Evolutionary conservation across 2,888 invertebrate genomes (phyloP), one percentile per base, ranked within the genome.

Genomic region (Neoitamus cyanurus): DNA sequence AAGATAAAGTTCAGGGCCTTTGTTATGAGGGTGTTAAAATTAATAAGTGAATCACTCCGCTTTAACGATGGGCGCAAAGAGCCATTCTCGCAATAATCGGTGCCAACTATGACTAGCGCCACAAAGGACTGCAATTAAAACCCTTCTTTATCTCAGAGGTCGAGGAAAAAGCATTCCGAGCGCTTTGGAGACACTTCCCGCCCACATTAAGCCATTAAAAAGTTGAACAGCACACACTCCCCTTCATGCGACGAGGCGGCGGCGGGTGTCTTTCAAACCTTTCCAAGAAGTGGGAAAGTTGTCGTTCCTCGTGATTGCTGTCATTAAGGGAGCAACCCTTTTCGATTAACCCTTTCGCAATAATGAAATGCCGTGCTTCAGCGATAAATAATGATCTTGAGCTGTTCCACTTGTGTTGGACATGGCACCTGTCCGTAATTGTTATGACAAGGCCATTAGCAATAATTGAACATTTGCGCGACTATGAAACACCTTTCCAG

Each of bases 391-490:
- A 82, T 82, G 82, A 82, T 82, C 82, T 82, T 15, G 72, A 72
- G 37, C 37, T 42, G 72, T 46, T 72, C 30, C 82, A 36, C 30
- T 83, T 83, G 34, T 83, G 83, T 69, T 72, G 46, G 72, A 72
- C 48, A 72, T 83, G 31, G 7, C 83, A 83, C 83, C 83, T 83
- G 83, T 11, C 83, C 72, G 85, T 75, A 84, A 85, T 85, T 83
- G 77, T 84, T 78, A 84, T 84, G 84, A 75, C 77, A 82, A 31
- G 82, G 31, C 83, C 84, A 84, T 85, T 85, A 84, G 77, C 36
- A 85, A 80, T 85, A 85, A 85, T 85, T 85, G 85, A 85, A 85
- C 83, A 84, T 85, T 83, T 84, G 83, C 83, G 82, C 84, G 69
- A 77, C 83, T 75, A 68, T 83, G 75, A 84, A 84, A 82, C 83